Evolutionary conservation across 2,113 vertebrate genomes (phyloP), one percentile per base, ranked within the genome.

Genomic region (Scytalopus superciliaris): DNA sequence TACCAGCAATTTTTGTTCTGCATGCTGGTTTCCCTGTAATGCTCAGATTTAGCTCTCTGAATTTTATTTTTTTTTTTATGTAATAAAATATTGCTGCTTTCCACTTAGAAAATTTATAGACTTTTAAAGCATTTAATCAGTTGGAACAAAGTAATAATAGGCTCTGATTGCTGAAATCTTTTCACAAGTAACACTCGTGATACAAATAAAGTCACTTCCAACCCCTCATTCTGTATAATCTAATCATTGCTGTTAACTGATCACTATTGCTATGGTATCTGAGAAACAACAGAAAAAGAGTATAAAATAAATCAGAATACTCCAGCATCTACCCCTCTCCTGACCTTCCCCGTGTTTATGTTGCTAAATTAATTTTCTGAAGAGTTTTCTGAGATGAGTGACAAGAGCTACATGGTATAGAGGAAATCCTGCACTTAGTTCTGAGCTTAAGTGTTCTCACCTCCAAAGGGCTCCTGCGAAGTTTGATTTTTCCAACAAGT

Each of bases 291-390:
- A 64, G 68, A 57, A 21, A 57, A 57, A 79, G 49, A 91, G n/a
- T n/a, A n/a, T n/a, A n/a, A n/a, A n/a, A n/a, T n/a, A n/a, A 84
- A n/a, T 31, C 68, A 40, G 31, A 68, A 50, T 49, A 44, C 42
- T 85, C 30, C 25, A 83, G 25, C 47, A 72, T 63, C 21, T 84
- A 44, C 12, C 27, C 9, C 39, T 53, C 14, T 87, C 55, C 55
- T 88, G 79, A 83, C 50, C 44, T 92, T 88, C 47, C 31, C 30
- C 49, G 22, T 19, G 2, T 73, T 93, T 90, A 35, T 83, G 40
- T 74, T 88, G 7, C 59, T 83, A 86, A 91, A 92, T 90, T 91
- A 85, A 87, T 91, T 93, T 91, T 73, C 70, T 74, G 62, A 64
- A 79, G 67, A 64, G 59, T 80, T 94, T 94, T 94, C 60, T 90